Evolutionary conservation across 2,113 vertebrate species (phyloP), one percentile per base, ranked within the genome.

Genomic region (Scytalopus superciliaris): DNA sequence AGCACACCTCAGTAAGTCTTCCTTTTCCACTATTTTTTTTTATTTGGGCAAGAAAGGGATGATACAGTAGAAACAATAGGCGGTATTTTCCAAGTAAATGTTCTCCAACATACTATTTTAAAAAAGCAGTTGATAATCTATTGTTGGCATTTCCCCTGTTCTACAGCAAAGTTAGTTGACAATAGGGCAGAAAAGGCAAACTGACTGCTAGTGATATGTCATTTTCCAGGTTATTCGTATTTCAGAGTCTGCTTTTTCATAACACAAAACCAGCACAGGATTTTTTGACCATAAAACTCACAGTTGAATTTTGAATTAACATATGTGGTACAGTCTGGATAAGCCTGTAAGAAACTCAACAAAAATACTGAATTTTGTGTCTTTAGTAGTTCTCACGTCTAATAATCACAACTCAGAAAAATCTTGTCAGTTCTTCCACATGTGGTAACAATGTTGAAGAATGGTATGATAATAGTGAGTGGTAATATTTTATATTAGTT

Each of bases 121-220:
- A 42, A 69, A 74, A 42, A 47, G 2, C 75, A 68, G 18, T 25
- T 49, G 25, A 52, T 67, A 27, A 37, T 55, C 9, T 28, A 5
- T 78, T 47, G 27, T 37, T 12, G 6, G 5, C 35, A 35, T 74
- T 77, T 55, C 21, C 6, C 2, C 6, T 42, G 10, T 77, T 74
- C 39, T 74, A 50, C 17, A 55, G 9, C 27, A 67, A 80, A 66
- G 24, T 59, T 30, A 13, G 7, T 37, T 39, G 19, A 57, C 47
- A 74, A 63, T 3, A 78, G 28, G 93, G 25, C 7, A 76, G 22
- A 63, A 75, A 87, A 7, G 28, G 11, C 13, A 91, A 87, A 59
- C 19, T 25, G 49, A 62, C 16, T 39, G 19, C 40, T n/a, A 68
- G 25, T 40, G 18, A 68, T 31, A 35, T 0, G 0, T 47, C 4